phyloP scores from a whole-genome alignment of 2,113 vertebrate genomes.

The Rhadina sibilatrix region DNA sequence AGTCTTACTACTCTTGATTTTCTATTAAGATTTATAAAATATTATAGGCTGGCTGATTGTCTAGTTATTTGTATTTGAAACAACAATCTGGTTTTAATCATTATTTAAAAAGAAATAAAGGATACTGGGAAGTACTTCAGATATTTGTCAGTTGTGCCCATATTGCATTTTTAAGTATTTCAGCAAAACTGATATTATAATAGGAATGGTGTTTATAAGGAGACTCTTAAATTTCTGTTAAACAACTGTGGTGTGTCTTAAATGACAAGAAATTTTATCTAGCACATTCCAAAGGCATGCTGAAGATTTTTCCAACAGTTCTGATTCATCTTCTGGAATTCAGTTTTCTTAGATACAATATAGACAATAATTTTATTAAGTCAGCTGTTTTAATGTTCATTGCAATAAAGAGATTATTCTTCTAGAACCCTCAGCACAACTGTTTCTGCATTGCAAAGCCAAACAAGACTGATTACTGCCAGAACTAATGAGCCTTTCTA shows the following conservation, averaged over 20 bases:
- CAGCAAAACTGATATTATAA: constrained; percentile 12
- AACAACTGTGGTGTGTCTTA: constrained; percentile 60
- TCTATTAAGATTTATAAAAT: neutral
- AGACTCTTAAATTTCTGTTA: constrained; percentile 48
- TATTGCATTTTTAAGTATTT: constrained; percentile 26
- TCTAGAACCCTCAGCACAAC: constrained; percentile 12
- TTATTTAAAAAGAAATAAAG: neutral
- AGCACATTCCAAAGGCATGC: constrained; percentile 41
- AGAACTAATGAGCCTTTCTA: constrained; percentile 39
- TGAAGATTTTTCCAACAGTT: constrained; percentile 51
- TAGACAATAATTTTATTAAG: constrained; percentile 24
- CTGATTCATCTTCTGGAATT: constrained; percentile 33
- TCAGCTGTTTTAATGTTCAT: constrained; percentile 35
- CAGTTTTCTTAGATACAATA: neutral
- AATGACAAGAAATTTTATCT: constrained; percentile 51
- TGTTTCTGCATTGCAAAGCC: neutral
- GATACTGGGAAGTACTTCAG: neutral
- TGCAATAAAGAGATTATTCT: constrained; percentile 28
- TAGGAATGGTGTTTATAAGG: constrained; percentile 22
- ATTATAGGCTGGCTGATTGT: neutral
- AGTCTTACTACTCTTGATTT: neutral
- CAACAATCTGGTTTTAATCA: neutral
- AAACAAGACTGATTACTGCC: neutral
- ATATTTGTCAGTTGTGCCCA: neutral
- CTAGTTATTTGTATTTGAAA: neutral